Evolutionary conservation across 2,797 vertebrate species (phyloP).

Genomic region (Nyctibius grandis): DNA sequence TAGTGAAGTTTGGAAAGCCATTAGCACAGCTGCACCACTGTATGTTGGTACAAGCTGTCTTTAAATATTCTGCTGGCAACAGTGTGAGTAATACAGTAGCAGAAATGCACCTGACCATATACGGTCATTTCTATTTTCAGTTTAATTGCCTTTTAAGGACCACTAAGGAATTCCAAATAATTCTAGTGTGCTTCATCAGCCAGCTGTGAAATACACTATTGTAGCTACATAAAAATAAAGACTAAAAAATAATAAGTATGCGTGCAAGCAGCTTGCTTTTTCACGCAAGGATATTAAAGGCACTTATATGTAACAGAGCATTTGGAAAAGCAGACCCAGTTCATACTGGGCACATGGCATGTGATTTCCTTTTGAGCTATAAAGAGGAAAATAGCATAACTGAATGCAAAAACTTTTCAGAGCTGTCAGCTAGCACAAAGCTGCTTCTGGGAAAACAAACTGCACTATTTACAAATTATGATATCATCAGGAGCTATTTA

Average conservation of each 20-base stretch:
- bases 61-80: constrained; percentile 43
- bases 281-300: constrained; percentile 25
- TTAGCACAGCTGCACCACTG: constrained; percentile 30
- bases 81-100: constrained; percentile 15
- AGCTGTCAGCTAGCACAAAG: constrained; percentile 24
- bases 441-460: constrained; percentile 55
- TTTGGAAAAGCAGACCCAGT: constrained; percentile 13
- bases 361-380: constrained; percentile 6
- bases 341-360: constrained; percentile 6
- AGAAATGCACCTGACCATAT: constrained; percentile 54
- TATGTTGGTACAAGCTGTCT: not conserved
- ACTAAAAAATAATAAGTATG: constrained; percentile 30
- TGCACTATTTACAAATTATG: constrained; percentile 55
- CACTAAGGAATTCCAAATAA: constrained; percentile 47
- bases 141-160: constrained; percentile 70
- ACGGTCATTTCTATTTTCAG: constrained; percentile 46
- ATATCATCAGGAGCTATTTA: constrained; percentile 66
- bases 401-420: constrained; percentile 41
- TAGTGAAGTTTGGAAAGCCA: constrained; percentile 50
- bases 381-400: constrained; percentile 29
- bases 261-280: not conserved
- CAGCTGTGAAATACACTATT: constrained; percentile 42
- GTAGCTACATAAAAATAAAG: constrained; percentile 39
- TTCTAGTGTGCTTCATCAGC: constrained; percentile 56
- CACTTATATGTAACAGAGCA: not conserved